Percentiles rank a stretch among this genome's conserved stretches.
Conservation (phyloP, 2,113 vertebrate genomes). For the Sander vitreus region DNA sequence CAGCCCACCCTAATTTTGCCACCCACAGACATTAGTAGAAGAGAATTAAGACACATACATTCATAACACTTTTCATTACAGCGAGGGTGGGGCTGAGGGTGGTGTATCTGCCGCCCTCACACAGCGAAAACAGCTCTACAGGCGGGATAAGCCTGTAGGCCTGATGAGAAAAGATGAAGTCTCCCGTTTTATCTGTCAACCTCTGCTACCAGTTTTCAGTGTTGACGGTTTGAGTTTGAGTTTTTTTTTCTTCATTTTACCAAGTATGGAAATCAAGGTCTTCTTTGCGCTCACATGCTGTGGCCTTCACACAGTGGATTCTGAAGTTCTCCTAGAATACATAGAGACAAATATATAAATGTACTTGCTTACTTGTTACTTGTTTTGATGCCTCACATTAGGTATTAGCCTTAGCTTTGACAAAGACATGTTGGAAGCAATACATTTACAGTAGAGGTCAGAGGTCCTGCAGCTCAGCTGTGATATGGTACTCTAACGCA, state of each 20-base stretch:
- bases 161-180: conserved; percentile 52
- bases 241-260: neutral
- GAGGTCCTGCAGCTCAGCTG: neutral
- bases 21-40: conserved; percentile 83
- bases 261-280: conserved; percentile 22
- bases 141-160: conserved; percentile 55
- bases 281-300: neutral
- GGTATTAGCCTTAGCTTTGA: neutral
- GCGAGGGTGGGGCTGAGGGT: conserved; percentile 68
- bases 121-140: conserved; percentile 53
- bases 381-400: neutral
- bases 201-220: conserved; percentile 11
- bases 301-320: neutral
- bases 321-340: neutral
- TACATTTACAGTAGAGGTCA: neutral
- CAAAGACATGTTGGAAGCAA: neutral
- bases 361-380: neutral
- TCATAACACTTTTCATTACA: conserved; percentile 86
- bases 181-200: conserved; percentile 42
- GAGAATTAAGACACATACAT: conserved; percentile 87
- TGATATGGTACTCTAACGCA: neutral
- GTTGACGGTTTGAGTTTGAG: neutral
- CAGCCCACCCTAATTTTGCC: conserved; percentile 79
- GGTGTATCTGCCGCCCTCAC: conserved; percentile 74
- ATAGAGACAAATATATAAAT: neutral